Conservation (phyloP, 2,888 invertebrate species). For the Drosophila pegasa region DNA sequence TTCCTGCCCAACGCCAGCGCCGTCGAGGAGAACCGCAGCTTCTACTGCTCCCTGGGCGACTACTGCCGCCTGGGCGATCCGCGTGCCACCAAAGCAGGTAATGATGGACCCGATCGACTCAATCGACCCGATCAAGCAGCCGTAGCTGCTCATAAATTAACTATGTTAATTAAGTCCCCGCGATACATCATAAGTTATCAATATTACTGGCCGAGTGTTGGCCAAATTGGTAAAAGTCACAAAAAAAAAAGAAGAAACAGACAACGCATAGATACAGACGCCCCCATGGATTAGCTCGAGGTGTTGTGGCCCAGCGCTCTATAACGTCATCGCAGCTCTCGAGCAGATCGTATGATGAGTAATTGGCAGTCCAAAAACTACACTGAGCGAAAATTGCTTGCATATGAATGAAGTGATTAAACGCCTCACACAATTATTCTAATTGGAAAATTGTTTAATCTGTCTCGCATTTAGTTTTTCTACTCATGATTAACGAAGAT, state of each 20-base stretch:
- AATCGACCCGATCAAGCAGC: background rate
- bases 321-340: constrained; percentile 67
- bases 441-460: background rate
- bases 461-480: background rate
- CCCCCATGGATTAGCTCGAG: constrained; percentile 47
- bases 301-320: constrained; percentile 13
- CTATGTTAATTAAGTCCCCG: constrained; percentile 51
- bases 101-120: constrained; percentile 20
- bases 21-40: constrained; percentile 89
- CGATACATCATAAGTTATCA: constrained; percentile 77
- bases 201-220: constrained; percentile 57
- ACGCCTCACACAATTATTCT: background rate
- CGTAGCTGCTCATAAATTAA: constrained; percentile 39
- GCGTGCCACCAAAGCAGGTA: constrained; percentile 92
- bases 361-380: constrained; percentile 25
- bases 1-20: constrained; percentile 89
- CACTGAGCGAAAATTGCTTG: constrained; percentile 18
- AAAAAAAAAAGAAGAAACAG: background rate
- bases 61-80: constrained; percentile 92
- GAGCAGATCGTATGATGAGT: constrained; percentile 36
- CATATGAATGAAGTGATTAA: background rate
- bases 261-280: constrained; percentile 28
- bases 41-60: constrained; percentile 91
- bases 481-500: background rate
- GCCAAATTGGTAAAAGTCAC: constrained; percentile 32